Evolutionary conservation across 2,888 invertebrate species (phyloP), one percentile per base, ranked within the genome.

Genomic region (Dryadula phaetusa): DNA sequence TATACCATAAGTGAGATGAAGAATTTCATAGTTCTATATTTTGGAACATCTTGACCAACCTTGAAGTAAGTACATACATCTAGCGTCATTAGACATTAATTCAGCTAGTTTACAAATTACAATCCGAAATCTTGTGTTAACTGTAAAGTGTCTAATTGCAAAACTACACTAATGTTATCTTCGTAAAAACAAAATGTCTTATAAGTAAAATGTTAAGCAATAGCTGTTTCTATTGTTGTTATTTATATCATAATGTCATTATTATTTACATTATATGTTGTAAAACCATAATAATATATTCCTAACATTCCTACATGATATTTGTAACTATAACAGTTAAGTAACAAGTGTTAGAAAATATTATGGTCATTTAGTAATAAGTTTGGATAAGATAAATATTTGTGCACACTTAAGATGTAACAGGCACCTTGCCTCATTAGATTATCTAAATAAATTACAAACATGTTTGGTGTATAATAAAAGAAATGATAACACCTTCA

Each of bases 11-110:
- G 77, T 88, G 90, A 87, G 84, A 91, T 91, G 92, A 88, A 79
- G 89, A 83, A 82, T 80, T 80, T 79, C 78, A 78, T 79, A 79
- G 77, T 80, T 79, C 81, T 87, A 75, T 81, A 85, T 82, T 82
- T 87, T 81, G 85, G 84, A 90, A 87, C 85, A 88, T 90, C 92
- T 90, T 92, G 90, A 91, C 91, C 90, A 90, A 88, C 90, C 90
- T 90, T 89, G 90, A 90, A 92, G 92, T 91, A 77, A 90, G 92
- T 90, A 86, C 76, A 71, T 76, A 76, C 74, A 76, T 76, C 74
- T 47, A 77, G 76, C 77, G 76, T 77, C 78, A 75, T 78, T 76
- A 74, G 63, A 73, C 71, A 65, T 70, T 73, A 74, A 69, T 75
- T 71, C 67, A 66, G 67, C 66, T 70, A 67, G 49, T 69, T 72